Conservation (phyloP, 35 echinoderm and acorn worm species). For the Lytechinus variegatus region DNA sequence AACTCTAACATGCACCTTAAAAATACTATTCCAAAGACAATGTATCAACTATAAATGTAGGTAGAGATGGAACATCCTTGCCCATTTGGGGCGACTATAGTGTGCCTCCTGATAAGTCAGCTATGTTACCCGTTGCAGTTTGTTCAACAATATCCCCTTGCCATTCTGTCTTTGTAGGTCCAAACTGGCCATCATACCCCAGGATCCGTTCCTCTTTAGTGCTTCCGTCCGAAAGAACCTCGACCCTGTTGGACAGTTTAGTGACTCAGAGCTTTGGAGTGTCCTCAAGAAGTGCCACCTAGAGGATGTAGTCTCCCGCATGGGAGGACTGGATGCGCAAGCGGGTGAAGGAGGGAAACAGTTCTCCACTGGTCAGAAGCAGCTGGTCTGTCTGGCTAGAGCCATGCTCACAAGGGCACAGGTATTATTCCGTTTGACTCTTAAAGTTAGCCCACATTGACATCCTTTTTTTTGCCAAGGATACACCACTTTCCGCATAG, state of each 20-base stretch:
- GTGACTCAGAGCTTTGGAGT: conserved; percentile 66
- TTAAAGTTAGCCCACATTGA: too few species aligned
- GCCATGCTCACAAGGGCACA: conserved; percentile 79
- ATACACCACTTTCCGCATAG: too few species aligned
- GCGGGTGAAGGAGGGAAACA: conserved; percentile 68
- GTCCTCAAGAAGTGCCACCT: conserved; percentile 73
- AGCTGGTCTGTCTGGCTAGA: conserved; percentile 77
- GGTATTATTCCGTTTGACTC: conserved; percentile 5
- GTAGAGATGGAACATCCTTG: too few species aligned
- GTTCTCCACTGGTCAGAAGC: conserved; percentile 79
- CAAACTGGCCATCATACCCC: conserved; percentile 75
- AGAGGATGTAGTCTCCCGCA: conserved; percentile 44
- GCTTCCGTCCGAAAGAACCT: conserved; percentile 73
- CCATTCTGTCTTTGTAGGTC: conserved; percentile 44
- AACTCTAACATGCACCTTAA: too few species aligned
- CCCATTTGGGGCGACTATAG: too few species aligned
- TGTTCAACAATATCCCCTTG: not conserved
- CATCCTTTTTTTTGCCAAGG: too few species aligned
- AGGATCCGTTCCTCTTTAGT: conserved; percentile 83
- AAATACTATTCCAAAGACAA: too few species aligned
- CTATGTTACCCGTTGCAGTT: too few species aligned
- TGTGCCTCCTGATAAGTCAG: too few species aligned
- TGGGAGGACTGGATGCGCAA: conserved; percentile 69
- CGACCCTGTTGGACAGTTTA: conserved; percentile 56
- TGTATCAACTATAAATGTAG: too few species aligned